Percentiles rank a stretch among this genome's conserved stretches.
These are phyloP conservation scores for Sebastes taczanowskii DNA, from an alignment of 2,797 vertebrate genomes.

Conservation along the genomic window DNA sequence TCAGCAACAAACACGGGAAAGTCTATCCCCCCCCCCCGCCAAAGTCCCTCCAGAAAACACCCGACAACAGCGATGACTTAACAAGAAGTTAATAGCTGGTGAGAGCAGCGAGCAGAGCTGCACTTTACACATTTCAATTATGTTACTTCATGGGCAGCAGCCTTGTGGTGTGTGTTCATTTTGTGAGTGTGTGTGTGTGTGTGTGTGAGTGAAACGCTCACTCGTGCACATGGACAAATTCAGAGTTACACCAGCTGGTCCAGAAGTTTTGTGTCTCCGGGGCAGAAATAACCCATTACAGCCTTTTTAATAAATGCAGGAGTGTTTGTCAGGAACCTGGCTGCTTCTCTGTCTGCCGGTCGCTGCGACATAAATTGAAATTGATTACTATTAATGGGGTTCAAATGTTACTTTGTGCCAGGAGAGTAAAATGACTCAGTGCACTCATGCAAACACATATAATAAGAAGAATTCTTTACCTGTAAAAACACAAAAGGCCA, in stretches of 20 bases:
- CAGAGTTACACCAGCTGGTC: not conserved
- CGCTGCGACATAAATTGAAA: not conserved
- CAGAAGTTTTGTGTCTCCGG: not conserved
- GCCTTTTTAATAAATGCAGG: slow-evolving; percentile 18
- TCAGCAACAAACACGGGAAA: slow-evolving; percentile 31
- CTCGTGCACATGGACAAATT: not conserved
- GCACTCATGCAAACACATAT: not conserved
- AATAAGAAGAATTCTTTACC: not conserved
- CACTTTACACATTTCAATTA: slow-evolving; percentile 39
- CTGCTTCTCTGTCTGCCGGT: not conserved
- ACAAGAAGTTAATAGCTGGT: slow-evolving; percentile 47
- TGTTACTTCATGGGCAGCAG: slow-evolving; percentile 27
- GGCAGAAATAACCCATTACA: slow-evolving; percentile 1
- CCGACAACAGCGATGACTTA: slow-evolving; percentile 40
- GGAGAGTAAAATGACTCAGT: not conserved
- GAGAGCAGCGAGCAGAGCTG: slow-evolving; percentile 17
- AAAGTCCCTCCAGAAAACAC: slow-evolving; percentile 24
- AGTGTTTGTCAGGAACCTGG: not conserved
- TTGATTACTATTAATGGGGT: slow-evolving; percentile 24
- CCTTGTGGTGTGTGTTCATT: not conserved
- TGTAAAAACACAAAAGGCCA: not conserved
- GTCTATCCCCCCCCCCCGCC: not conserved
- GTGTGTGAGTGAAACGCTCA: not conserved
- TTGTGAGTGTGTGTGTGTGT: not conserved
- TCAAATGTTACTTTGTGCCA: slow-evolving; percentile 12